A percentile compares a stretch with the other conserved stretches of the same genome.
Conservation (phyloP, 2,888 invertebrate species). For the Drosophila subquinaria region DNA sequence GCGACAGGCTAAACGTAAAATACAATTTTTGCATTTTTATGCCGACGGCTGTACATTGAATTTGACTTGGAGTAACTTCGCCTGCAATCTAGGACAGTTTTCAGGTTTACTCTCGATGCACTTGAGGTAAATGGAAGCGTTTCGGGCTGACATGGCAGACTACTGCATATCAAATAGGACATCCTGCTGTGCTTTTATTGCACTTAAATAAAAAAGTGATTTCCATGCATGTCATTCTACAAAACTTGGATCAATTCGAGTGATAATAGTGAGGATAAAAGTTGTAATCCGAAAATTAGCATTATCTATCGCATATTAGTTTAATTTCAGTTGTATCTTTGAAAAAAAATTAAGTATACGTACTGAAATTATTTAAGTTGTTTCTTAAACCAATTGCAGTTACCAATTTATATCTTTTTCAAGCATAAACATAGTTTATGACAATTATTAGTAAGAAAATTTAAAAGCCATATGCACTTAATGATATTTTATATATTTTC, state of each 20-base stretch:
- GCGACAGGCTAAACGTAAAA: constrained; percentile 66
- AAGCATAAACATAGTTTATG: too few relatives aligned
- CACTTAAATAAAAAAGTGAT: background rate
- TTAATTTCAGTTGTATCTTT: too few relatives aligned
- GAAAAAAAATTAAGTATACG: too few relatives aligned
- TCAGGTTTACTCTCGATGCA: constrained; percentile 31
- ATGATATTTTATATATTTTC: too few relatives aligned
- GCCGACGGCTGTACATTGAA: constrained; percentile 71
- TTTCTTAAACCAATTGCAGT: too few relatives aligned
- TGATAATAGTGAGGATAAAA: background rate
- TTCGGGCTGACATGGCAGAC: constrained; percentile 39
- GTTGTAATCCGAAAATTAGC: background rate
- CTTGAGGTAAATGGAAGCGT: constrained; percentile 32
- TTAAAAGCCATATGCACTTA: too few relatives aligned
- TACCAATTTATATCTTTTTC: too few relatives aligned
- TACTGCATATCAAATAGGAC: constrained; percentile 38
- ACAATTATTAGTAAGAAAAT: too few relatives aligned
- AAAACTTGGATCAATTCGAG: constrained; percentile 9
- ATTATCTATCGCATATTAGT: too few relatives aligned
- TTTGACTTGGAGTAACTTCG: constrained; percentile 52
- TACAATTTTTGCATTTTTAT: constrained; percentile 68
- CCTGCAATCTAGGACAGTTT: constrained; percentile 41
- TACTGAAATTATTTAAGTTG: too few relatives aligned
- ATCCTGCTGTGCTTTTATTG: constrained; percentile 8
- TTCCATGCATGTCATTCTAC: background rate